Conservation (phyloP, 2,888 invertebrate genomes). For the Drosophila phalerata region DNA sequence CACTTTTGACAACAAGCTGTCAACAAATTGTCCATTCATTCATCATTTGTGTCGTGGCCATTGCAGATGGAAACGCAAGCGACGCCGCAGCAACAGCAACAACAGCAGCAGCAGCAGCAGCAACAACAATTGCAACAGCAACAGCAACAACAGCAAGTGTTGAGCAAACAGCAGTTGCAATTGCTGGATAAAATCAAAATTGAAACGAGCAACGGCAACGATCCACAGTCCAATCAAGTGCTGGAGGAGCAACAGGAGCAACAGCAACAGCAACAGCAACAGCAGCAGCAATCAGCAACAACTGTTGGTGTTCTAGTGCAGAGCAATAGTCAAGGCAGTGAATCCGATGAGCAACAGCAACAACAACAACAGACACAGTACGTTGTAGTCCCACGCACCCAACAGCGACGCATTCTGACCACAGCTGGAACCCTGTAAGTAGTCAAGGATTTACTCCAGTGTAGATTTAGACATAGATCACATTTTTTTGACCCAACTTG, state of each 20-base stretch:
- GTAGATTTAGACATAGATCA: not conserved
- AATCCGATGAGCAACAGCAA: conserved; percentile 62
- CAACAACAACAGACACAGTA: conserved; percentile 58
- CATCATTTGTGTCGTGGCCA: conserved; percentile 70
- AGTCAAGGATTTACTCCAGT: not conserved
- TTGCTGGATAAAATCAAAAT: conserved; percentile 81
- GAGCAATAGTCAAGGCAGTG: conserved; percentile 53
- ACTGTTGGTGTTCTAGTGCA: conserved; percentile 71
- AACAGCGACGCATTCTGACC: conserved; percentile 84
- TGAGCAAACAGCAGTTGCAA: conserved; percentile 76
- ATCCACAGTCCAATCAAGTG: conserved; percentile 55
- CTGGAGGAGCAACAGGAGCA: conserved; percentile 73
- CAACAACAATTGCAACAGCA: conserved; percentile 63
- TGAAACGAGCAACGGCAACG: conserved; percentile 72
- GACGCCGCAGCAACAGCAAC: conserved; percentile 76
- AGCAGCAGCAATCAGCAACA: conserved; percentile 60
- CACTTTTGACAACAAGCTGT: conserved; percentile 71
- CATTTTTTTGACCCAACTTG: no score
- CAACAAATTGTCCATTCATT: conserved; percentile 70
- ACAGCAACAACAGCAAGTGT: conserved; percentile 67
- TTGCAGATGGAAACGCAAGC: conserved; percentile 85
- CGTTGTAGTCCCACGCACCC: conserved; percentile 71
- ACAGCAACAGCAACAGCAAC: conserved; percentile 58
- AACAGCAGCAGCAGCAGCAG: conserved; percentile 66
- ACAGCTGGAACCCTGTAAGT: conserved; percentile 85